Conservation (phyloP, 2,113 vertebrate species). For the Bufo gargarizans region DNA sequence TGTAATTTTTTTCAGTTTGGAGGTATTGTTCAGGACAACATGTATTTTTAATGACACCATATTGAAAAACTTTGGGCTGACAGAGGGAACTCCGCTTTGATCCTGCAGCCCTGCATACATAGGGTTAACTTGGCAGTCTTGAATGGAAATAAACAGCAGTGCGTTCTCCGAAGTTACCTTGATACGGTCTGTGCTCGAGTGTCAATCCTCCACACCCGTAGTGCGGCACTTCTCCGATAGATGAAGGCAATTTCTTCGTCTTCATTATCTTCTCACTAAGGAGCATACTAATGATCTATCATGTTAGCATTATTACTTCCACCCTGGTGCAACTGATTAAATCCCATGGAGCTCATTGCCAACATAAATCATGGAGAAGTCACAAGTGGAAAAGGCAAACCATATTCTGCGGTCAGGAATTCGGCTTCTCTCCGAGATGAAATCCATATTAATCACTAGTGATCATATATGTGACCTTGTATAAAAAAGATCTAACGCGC, state of each 20-base stretch:
- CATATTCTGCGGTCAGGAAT: neutral
- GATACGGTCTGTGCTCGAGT: neutral
- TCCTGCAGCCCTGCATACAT: too few relatives aligned
- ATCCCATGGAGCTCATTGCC: slow-evolving; percentile 8
- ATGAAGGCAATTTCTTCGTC: neutral
- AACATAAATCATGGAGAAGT: neutral
- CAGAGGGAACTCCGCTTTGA: too few relatives aligned
- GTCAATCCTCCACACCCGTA: neutral
- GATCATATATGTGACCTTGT: neutral
- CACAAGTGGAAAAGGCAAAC: neutral
- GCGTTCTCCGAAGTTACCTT: too few relatives aligned
- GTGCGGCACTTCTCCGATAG: neutral
- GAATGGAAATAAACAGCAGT: too few relatives aligned
- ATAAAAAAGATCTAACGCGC: neutral
- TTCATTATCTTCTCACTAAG: neutral
- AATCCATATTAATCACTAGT: slow-evolving; percentile 4
- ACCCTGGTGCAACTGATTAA: slow-evolving; percentile 17
- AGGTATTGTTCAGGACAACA: too few relatives aligned
- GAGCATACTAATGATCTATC: neutral
- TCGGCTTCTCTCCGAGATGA: neutral
- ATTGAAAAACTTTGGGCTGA: too few relatives aligned
- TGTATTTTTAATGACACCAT: too few relatives aligned
- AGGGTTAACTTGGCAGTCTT: too few relatives aligned
- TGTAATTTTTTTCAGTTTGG: too few relatives aligned
- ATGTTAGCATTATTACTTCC: slow-evolving; percentile 24